These are phyloP conservation scores for Novumbra hubbsi DNA, from an alignment of 2,797 vertebrate species.

Conservation along the genomic window DNA sequence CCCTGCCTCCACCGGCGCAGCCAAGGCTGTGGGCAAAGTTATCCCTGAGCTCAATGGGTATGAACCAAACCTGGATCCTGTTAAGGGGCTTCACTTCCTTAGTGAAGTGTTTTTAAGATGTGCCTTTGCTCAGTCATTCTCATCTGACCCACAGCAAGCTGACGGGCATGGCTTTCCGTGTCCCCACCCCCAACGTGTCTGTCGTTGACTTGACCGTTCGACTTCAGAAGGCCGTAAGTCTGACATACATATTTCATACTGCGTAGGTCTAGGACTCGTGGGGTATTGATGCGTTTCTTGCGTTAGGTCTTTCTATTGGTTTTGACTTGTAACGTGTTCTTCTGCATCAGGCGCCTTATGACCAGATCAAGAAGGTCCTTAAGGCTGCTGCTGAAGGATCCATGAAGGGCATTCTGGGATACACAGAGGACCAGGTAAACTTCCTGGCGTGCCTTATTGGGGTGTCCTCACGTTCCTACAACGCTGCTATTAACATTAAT, in stretches of 20 bases:
- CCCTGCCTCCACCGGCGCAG: slow-evolving; percentile 85
- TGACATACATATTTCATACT: neutral
- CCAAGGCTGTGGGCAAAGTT: slow-evolving; percentile 88
- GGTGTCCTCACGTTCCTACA: too few species aligned
- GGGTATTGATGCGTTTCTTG: neutral
- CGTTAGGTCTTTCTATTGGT: too few species aligned
- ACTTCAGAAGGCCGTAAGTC: slow-evolving; percentile 81
- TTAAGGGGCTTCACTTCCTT: neutral
- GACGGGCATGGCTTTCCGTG: slow-evolving; percentile 89
- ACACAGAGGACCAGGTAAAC: slow-evolving; percentile 82
- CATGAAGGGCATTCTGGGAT: slow-evolving; percentile 83
- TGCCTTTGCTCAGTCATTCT: neutral
- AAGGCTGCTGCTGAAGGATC: slow-evolving; percentile 82
- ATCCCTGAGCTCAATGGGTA: slow-evolving; percentile 87
- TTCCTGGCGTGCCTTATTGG: too few species aligned
- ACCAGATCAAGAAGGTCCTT: slow-evolving; percentile 84
- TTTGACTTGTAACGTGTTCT: neutral
- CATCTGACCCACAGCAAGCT: slow-evolving; percentile 71
- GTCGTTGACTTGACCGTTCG: slow-evolving; percentile 87
- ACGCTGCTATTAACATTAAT: too few species aligned
- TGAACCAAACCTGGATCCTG: neutral
- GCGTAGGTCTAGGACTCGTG: neutral
- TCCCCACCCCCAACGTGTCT: slow-evolving; percentile 85
- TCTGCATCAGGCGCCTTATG: slow-evolving; percentile 78
- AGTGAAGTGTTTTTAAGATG: neutral